A percentile compares a stretch with the other conserved stretches of the same genome.
Evolutionary conservation across 1,140 invertebrate genomes (phyloP).

Genomic region (Leptinotarsa texana): DNA sequence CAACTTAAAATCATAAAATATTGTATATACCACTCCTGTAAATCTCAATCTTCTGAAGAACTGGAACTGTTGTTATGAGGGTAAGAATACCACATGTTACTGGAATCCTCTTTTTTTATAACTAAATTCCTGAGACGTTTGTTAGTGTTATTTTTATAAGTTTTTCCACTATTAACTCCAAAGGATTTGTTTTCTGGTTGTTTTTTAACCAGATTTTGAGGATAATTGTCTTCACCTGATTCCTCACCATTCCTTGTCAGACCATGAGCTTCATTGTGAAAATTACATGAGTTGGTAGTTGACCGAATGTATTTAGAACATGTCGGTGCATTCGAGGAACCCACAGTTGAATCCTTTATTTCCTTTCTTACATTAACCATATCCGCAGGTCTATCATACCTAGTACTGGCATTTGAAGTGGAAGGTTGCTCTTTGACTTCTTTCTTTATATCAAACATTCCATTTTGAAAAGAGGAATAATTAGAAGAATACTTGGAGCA

Average conservation of each 20-base stretch:
- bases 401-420: not conserved
- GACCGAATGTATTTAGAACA: constrained; percentile 17
- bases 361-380: not conserved
- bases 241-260: not conserved
- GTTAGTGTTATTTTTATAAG: constrained; percentile 13
- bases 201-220: constrained; percentile 23
- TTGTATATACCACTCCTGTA: not conserved
- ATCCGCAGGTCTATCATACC: not conserved
- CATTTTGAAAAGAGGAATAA: constrained; percentile 3
- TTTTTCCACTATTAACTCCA: not conserved
- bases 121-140: constrained; percentile 28
- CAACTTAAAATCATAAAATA: constrained; percentile 22
- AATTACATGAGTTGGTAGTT: not conserved
- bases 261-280: not conserved
- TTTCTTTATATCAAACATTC: not conserved
- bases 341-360: not conserved
- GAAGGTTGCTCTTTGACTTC: not conserved
- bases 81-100: constrained; percentile 36
- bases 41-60: constrained; percentile 15
- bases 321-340: constrained; percentile 11
- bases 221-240: constrained; percentile 33
- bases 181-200: constrained; percentile 20
- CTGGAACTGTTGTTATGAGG: constrained; percentile 9
- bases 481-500: constrained; percentile 20
- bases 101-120: constrained; percentile 36